Percentiles rank a stretch among this genome's conserved stretches.
Evolutionary conservation across 2,888 invertebrate species (phyloP).

Genomic region (Furcula furcula): DNA sequence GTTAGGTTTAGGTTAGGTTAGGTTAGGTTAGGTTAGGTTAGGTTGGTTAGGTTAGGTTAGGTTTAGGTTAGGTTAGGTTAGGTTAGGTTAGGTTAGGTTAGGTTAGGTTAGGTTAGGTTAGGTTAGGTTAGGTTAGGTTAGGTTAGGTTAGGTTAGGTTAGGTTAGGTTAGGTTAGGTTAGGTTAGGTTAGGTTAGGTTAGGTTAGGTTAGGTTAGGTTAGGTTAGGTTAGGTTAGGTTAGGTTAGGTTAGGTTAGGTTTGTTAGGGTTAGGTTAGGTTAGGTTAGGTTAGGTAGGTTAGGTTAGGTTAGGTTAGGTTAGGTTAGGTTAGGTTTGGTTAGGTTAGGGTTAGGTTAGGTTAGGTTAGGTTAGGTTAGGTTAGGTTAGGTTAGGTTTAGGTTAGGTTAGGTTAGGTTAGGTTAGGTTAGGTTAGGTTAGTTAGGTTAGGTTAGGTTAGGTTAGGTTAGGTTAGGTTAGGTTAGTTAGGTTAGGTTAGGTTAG

Average conservation of each 20-base stretch:
- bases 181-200: slow-evolving; percentile 21
- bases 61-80: slow-evolving; percentile 29
- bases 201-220: slow-evolving; percentile 28
- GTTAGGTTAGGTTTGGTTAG: slow-evolving; percentile 22
- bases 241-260: slow-evolving; percentile 32
- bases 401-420: slow-evolving; percentile 7
- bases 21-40: too few species aligned
- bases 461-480: slow-evolving; percentile 20
- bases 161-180: slow-evolving; percentile 24
- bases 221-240: slow-evolving; percentile 34
- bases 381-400: too few species aligned
- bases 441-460: slow-evolving; percentile 4
- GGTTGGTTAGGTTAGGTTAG: too few species aligned
- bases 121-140: slow-evolving; percentile 28
- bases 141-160: slow-evolving; percentile 28
- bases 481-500: slow-evolving; percentile 23
- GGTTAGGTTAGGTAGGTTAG: slow-evolving; percentile 23
- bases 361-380: slow-evolving; percentile 14
- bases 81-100: slow-evolving; percentile 29
- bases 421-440: slow-evolving; percentile 13
- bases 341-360: too few species aligned
- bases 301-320: slow-evolving; percentile 27
- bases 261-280: slow-evolving; percentile 29
- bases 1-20: too few species aligned
- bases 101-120: slow-evolving; percentile 31